These are phyloP conservation scores for Agrotis exclamationis DNA, from an alignment of 2,888 invertebrate species.

Conservation along the genomic window DNA sequence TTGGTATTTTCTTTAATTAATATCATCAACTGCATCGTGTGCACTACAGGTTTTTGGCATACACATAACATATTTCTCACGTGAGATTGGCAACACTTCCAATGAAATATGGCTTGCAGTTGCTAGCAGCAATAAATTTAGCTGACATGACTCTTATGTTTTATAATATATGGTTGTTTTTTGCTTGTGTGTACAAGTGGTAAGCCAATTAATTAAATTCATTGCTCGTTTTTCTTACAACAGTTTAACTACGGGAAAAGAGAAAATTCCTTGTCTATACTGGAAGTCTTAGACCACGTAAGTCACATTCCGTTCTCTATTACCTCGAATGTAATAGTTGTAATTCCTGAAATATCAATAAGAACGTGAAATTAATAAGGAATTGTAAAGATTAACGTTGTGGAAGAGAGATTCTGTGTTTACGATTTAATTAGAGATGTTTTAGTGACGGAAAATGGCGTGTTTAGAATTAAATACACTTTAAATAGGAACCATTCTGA, in stretches of 20 bases:
- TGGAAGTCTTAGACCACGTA: constrained; percentile 64
- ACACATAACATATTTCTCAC: constrained; percentile 55
- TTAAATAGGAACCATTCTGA: too few species aligned
- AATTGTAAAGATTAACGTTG: constrained; percentile 33
- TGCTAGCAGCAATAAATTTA: constrained; percentile 29
- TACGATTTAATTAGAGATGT: constrained; percentile 13
- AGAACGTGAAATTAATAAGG: constrained; percentile 45
- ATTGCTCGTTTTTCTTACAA: constrained; percentile 80
- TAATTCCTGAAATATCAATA: constrained; percentile 60
- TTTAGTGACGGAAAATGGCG: constrained; percentile 6
- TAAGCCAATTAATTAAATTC: constrained; percentile 83
- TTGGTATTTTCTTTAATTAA: constrained; percentile 53
- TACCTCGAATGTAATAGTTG: constrained; percentile 77
- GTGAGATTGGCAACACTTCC: constrained; percentile 56
- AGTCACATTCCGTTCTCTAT: constrained; percentile 73
- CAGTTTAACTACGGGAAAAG: constrained; percentile 75
- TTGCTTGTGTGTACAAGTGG: constrained; percentile 47
- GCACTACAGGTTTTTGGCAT: constrained; percentile 55
- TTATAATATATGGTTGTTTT: constrained; percentile 6
- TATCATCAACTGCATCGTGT: constrained; percentile 38
- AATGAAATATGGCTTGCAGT: constrained; percentile 39
- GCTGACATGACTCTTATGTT: constrained; percentile 17
- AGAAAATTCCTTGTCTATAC: constrained; percentile 72
- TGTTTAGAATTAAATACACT: background rate
- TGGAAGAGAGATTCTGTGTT: constrained; percentile 6